Percentiles rank a stretch among this genome's conserved stretches.
phyloP scores from a whole-genome alignment of 1,140 invertebrate species.

The Drosophila kikkawai region DNA sequence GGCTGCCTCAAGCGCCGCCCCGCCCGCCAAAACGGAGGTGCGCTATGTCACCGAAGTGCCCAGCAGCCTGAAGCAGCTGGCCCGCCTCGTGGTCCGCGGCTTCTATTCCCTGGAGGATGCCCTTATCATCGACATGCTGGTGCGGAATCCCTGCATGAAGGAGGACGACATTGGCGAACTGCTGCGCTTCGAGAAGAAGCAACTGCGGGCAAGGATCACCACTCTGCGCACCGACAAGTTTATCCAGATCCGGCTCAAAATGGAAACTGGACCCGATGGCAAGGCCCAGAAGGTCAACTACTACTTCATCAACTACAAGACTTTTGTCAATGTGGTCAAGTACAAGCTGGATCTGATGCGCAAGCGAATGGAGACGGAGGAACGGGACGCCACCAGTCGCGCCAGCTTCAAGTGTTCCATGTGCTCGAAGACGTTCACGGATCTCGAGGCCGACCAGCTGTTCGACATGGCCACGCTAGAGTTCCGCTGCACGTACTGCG shows the following conservation, averaged over 20 bases:
- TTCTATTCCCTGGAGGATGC: constrained; percentile 98
- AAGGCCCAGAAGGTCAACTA: constrained; percentile 98
- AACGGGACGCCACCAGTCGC: constrained; percentile 94
- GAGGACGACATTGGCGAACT: constrained; percentile 98
- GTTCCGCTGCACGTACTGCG: constrained; percentile 96
- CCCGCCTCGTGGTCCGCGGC: constrained; percentile 94
- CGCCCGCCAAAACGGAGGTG: constrained; percentile 62
- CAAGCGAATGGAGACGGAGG: constrained; percentile 97
- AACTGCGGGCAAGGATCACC: constrained; percentile 90
- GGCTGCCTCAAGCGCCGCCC: constrained; percentile 54
- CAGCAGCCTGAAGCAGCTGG: constrained; percentile 95
- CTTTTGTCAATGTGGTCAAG: constrained; percentile 98
- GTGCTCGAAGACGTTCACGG: constrained; percentile 96
- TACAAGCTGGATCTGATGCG: constrained; percentile 98
- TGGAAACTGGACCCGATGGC: constrained; percentile 98
- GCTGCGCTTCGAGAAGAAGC: constrained; percentile 97
- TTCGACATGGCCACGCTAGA: constrained; percentile 94
- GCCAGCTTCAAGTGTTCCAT: constrained; percentile 97
- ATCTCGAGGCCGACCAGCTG: constrained; percentile 96
- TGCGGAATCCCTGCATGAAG: constrained; percentile 98
- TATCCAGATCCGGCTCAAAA: constrained; percentile 95
- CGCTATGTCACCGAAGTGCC: constrained; percentile 92
- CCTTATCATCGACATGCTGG: constrained; percentile 97
- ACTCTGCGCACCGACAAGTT: constrained; percentile 96
- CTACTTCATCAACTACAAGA: constrained; percentile 99